Evolutionary conservation across 2,113 vertebrate species (phyloP).

Genomic region (Peromyscus californicus): DNA sequence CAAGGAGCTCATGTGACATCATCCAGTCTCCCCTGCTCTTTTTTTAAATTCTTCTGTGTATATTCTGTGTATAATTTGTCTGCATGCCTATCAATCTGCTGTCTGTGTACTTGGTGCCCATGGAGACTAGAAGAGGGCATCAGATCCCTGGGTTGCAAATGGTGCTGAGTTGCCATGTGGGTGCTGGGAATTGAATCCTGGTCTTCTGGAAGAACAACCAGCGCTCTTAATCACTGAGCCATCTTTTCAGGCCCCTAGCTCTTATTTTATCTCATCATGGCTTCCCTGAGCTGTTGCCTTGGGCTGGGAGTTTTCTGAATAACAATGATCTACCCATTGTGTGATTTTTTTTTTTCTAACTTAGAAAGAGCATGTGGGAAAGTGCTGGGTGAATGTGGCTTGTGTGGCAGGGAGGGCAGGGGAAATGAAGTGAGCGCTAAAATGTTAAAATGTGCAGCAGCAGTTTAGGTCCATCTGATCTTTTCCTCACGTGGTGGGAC

Average conservation of each 20-base stretch:
- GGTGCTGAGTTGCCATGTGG: not conserved
- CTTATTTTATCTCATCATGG: not conserved
- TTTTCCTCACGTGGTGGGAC: not conserved
- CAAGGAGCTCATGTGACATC: constrained; percentile 44
- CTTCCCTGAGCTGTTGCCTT: constrained; percentile 51
- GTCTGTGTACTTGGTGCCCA: not conserved
- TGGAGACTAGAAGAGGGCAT: not conserved
- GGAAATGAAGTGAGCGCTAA: not conserved
- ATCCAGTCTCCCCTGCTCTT: not conserved
- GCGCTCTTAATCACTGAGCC: not conserved
- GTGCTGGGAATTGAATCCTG: not conserved
- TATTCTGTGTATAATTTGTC: not conserved
- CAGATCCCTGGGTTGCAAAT: not conserved
- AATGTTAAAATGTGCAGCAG: not conserved
- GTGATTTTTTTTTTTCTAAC: constrained; percentile 57
- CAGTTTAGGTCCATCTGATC: not conserved
- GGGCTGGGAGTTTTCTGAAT: constrained; percentile 56
- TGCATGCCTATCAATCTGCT: not conserved
- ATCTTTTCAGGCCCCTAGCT: not conserved
- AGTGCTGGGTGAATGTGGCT: constrained; percentile 22
- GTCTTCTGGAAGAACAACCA: not conserved
- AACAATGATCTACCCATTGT: constrained; percentile 51
- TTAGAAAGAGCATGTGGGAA: constrained; percentile 51
- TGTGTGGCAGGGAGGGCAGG: not conserved
- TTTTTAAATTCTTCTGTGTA: not conserved